Evolutionary conservation across 2,888 invertebrate species (phyloP).

Genomic region (Crepidodera aurea): DNA sequence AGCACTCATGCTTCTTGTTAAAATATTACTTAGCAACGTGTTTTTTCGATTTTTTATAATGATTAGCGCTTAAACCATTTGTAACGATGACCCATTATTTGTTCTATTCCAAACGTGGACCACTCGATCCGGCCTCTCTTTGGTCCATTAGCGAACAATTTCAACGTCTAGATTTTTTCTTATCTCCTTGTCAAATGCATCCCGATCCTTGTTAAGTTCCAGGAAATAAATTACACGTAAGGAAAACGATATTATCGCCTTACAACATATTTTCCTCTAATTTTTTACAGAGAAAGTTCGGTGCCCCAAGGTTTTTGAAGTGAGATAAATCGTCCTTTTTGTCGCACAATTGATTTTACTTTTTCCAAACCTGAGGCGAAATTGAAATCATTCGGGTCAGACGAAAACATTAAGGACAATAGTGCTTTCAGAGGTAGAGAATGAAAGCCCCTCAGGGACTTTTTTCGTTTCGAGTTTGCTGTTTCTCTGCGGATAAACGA

Average conservation of each 20-base stretch:
- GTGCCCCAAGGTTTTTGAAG: conserved; percentile 29
- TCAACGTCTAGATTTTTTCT: conserved; percentile 8
- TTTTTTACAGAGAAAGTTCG: conserved; percentile 29
- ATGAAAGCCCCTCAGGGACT: conserved; percentile 11
- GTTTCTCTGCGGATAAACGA: conserved; percentile 9
- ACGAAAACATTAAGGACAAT: conserved; percentile 30
- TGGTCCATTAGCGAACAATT: conserved; percentile 10
- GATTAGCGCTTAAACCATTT: too few relatives aligned
- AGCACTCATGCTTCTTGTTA: too few relatives aligned
- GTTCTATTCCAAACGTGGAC: too few relatives aligned
- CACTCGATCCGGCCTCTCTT: neutral
- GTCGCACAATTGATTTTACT: conserved; percentile 34
- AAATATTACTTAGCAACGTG: too few relatives aligned
- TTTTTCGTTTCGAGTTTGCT: conserved; percentile 11
- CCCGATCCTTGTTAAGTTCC: conserved; percentile 24
- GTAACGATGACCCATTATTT: too few relatives aligned
- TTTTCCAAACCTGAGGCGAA: conserved; percentile 29
- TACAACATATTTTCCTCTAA: conserved; percentile 36
- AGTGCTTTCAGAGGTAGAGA: conserved; percentile 21
- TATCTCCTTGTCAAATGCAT: conserved; percentile 20
- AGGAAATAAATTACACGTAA: conserved; percentile 35
- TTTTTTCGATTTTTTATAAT: too few relatives aligned
- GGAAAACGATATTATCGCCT: conserved; percentile 36
- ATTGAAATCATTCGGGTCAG: conserved; percentile 34
- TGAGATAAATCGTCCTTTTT: conserved; percentile 36